Percentiles rank a stretch among this genome's conserved stretches.
Evolutionary conservation across 2,797 vertebrate species (phyloP).

Genomic region (Bovichtus variegatus): DNA sequence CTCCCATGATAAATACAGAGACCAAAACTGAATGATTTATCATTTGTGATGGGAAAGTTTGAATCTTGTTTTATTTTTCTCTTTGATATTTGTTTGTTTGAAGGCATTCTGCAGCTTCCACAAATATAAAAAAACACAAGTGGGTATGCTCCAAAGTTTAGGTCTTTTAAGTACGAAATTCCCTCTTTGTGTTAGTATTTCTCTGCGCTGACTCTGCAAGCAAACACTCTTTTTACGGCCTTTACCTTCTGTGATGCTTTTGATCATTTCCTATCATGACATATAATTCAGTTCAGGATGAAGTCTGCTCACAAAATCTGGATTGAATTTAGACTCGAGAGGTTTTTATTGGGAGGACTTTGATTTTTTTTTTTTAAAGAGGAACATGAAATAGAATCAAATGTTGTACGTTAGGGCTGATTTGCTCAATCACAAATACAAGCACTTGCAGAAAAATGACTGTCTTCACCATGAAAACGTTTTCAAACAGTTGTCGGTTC

Average conservation of each 20-base stretch:
- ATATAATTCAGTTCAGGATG: neutral
- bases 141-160: neutral
- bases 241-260: neutral
- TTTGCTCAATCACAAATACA: neutral
- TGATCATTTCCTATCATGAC: neutral
- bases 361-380: conserved; percentile 3
- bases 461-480: neutral
- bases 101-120: neutral
- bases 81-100: conserved; percentile 9
- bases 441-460: neutral
- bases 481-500: too few relatives aligned
- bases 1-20: neutral
- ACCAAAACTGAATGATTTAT: neutral
- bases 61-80: neutral
- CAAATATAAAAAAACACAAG: neutral
- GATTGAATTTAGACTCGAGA: neutral
- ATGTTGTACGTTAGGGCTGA: neutral
- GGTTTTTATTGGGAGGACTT: neutral
- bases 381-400: neutral
- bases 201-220: neutral
- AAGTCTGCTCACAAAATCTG: neutral
- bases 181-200: neutral
- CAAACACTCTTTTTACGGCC: neutral
- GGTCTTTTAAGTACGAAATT: neutral
- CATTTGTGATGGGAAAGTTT: neutral